A percentile compares a stretch with the other conserved stretches of the same genome.
Evolutionary conservation across 1,140 invertebrate species (phyloP).

Genomic region (Artemia franciscana): DNA sequence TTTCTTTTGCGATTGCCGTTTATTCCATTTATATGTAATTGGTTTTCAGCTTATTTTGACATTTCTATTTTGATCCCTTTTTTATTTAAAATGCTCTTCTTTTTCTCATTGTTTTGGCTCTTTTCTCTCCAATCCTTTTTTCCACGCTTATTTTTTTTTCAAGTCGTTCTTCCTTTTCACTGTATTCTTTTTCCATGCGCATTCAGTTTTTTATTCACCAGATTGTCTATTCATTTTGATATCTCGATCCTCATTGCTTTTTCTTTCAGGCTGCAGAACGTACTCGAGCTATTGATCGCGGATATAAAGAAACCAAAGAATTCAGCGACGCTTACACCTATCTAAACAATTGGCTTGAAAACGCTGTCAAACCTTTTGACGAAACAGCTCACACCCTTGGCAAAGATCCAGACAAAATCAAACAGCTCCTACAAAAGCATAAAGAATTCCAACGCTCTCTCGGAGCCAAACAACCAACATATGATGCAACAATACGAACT

Average conservation of each 20-base stretch:
- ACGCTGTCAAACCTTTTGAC: conserved; percentile 44
- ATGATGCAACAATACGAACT: conserved; percentile 67
- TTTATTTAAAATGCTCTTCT: no score
- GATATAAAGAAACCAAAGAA: conserved; percentile 85
- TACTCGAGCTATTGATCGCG: conserved; percentile 75
- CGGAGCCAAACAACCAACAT: conserved; percentile 63
- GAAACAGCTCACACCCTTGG: conserved; percentile 20
- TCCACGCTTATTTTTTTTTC: no score
- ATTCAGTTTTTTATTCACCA: background rate
- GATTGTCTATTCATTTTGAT: no score
- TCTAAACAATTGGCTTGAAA: conserved; percentile 49
- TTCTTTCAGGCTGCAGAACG: conserved; percentile 50
- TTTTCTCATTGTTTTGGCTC: no score
- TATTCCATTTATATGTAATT: no score
- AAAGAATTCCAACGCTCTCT: conserved; percentile 82
- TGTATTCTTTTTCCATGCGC: background rate
- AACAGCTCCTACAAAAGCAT: conserved; percentile 61
- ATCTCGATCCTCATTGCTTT: no score
- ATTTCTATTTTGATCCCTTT: no score
- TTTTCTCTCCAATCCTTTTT: no score
- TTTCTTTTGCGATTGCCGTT: no score
- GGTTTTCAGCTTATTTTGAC: no score
- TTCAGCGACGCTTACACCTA: conserved; percentile 70
- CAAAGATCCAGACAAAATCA: conserved; percentile 84
- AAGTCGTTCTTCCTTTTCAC: background rate